phyloP scores from a whole-genome alignment of 2,797 vertebrate species.

The Tolypeutes matacus region DNA sequence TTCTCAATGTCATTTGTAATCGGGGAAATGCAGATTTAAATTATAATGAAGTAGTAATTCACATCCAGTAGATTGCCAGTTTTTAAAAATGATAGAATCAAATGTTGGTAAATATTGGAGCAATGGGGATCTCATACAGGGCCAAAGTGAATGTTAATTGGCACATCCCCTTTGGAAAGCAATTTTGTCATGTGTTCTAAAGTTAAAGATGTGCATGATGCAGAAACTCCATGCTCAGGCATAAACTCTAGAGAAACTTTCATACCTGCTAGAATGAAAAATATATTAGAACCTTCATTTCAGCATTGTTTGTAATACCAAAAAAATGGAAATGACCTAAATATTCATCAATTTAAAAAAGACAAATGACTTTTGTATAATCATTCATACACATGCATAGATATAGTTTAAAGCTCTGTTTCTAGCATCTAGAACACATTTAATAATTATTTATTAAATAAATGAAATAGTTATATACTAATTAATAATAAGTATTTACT shows the following conservation, averaged over 20 bases:
- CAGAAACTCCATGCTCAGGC: not conserved
- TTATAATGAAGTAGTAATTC: not conserved
- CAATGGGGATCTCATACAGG: not conserved
- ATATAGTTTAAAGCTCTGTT: not conserved
- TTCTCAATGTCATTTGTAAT: not conserved
- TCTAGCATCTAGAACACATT: not conserved
- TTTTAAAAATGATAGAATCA: not conserved
- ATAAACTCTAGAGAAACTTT: not conserved
- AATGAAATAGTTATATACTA: not conserved
- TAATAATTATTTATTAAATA: not conserved
- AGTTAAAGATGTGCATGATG: not conserved
- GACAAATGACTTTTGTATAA: not conserved
- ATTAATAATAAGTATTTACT: not conserved
- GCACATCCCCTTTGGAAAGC: not conserved
- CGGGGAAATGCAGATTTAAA: not conserved
- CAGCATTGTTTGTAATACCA: not conserved
- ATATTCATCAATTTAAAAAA: not conserved
- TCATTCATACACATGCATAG: not conserved
- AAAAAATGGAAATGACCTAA: not conserved
- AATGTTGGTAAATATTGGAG: not conserved
- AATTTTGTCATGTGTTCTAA: not conserved
- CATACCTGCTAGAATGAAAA: not conserved
- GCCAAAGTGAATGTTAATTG: not conserved
- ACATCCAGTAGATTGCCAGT: not conserved
- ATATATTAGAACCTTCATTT: not conserved